Conservation (phyloP, 2,888 invertebrate species). For the Spilosoma lubricipeda region DNA sequence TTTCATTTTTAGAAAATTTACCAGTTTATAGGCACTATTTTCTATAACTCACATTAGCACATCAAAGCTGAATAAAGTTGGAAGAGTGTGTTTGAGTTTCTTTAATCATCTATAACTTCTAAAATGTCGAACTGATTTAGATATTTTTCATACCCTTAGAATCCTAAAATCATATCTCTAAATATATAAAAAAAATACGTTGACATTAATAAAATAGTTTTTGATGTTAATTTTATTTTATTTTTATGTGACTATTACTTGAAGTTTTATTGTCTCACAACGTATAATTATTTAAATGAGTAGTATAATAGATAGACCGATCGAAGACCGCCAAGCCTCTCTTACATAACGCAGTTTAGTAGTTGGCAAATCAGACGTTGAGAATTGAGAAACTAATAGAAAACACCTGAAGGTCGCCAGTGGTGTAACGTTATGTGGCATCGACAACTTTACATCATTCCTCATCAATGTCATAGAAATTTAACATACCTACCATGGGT, state of each 20-base stretch:
- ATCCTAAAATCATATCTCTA: no score
- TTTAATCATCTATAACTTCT: background rate
- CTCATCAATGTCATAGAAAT: slow-evolving; percentile 8
- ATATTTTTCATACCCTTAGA: background rate
- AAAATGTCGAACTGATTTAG: background rate
- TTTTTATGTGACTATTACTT: background rate
- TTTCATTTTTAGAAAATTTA: no score
- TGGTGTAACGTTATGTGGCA: slow-evolving; percentile 48
- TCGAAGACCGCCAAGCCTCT: slow-evolving; percentile 3
- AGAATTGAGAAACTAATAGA: slow-evolving; percentile 47
- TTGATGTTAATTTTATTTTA: no score
- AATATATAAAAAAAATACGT: no score
- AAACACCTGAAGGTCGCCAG: slow-evolving; percentile 55
- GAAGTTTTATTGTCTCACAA: background rate
- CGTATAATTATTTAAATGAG: background rate
- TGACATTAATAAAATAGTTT: no score
- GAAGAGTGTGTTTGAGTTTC: background rate
- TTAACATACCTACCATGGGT: background rate
- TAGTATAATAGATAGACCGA: background rate
- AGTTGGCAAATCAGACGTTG: slow-evolving; percentile 44
- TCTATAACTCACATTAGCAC: no score
- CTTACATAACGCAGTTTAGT: slow-evolving; percentile 40
- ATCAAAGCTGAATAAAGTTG: background rate
- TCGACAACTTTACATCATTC: slow-evolving; percentile 29
- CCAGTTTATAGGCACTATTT: no score